Base-by-base conservation (phyloP, 2,113 vertebrate genomes). In the Lampris incognitus region DNA sequence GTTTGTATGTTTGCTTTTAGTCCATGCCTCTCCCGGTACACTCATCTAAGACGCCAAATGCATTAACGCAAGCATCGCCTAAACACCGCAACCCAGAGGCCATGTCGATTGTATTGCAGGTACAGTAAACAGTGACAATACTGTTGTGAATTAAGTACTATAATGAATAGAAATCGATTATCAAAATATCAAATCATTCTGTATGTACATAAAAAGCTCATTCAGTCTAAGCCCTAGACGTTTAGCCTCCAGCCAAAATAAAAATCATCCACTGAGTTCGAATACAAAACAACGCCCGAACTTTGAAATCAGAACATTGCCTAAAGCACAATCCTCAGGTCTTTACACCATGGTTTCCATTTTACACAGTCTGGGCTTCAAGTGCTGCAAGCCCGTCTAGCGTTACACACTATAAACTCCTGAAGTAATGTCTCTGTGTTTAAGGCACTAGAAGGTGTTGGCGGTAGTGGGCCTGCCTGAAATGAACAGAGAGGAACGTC, bases 41-140 rank as follows among this genome's bases (percentile, higher is more conserved):
- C 94, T 94, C 91, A 93, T 92, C 82, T 92, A 93, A 92, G 88
- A 94, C 91, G 79, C 56, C 51, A 80, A 76, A 81, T 42, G 72
- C 78, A 81, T 79, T 67, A 72, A 82, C 44, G 74, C 71, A 71
- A 74, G 66, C 85, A 85, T 81, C 83, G 74, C 52, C 67, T 74
- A 84, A 89, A 95, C 92, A 93, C 94, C 92, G 95, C 93, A 95
- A 97, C 91, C 88, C 86, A 92, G 90, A 89, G 88, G 93, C 94
- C 92, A 94, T 92, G 93, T 93, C 92, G 96, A 96, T 95, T 94
- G 96, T 96, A 97, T 94, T 97, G 96, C 96, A 96, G 95, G 96
- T 97, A 94, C 94, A 94, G 93, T 96, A 91, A 95, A 96, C 95
- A 95, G 95, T 95, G 95, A 93, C 95, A 96, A 97, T 95, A 97